Percentiles rank a stretch among this genome's conserved stretches.
These are phyloP conservation scores for Oscarella lobularis DNA, from an alignment of 37 sponge, comb jelly and placozoan genomes.

Conservation along the genomic window DNA sequence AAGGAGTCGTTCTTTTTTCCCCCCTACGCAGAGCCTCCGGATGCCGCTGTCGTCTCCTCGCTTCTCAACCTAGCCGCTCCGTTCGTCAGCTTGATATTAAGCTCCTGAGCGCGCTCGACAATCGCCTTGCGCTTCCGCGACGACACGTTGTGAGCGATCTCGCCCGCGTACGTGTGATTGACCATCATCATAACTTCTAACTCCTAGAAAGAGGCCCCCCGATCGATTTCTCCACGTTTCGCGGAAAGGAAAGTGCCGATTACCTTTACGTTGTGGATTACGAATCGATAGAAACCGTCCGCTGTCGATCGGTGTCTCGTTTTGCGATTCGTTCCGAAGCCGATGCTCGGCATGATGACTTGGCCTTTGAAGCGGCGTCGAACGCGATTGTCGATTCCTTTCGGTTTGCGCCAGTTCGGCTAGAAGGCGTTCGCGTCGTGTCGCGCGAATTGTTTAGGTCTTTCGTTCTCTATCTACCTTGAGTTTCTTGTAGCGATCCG, in stretches of 20 bases:
- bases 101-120: conserved; percentile 79
- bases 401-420: conserved; percentile 94
- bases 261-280: conserved; percentile 86
- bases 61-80: conserved; percentile 69
- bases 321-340: conserved; percentile 91
- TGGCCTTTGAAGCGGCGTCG: conserved; percentile 86
- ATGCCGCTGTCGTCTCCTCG: too few relatives aligned
- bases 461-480: too few relatives aligned
- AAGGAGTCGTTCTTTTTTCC: too few relatives aligned
- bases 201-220: conserved; percentile 29
- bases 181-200: conserved; percentile 93
- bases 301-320: conserved; percentile 74
- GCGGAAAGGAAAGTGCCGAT: too few relatives aligned
- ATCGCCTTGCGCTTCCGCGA: conserved; percentile 80
- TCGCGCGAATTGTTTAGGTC: too few relatives aligned
- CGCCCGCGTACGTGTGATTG: conserved; percentile 83
- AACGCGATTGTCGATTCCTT: conserved; percentile 96
- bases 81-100: conserved; percentile 80
- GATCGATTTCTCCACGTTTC: neutral
- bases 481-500: conserved; percentile 77
- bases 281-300: conserved; percentile 79
- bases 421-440: too few relatives aligned
- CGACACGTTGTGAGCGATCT: conserved; percentile 90
- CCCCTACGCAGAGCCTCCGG: too few relatives aligned
- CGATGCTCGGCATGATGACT: conserved; percentile 88